Evolutionary conservation across 2,888 invertebrate species (phyloP), one percentile per base, ranked within the genome.

Genomic region (Dicycla oo): DNA sequence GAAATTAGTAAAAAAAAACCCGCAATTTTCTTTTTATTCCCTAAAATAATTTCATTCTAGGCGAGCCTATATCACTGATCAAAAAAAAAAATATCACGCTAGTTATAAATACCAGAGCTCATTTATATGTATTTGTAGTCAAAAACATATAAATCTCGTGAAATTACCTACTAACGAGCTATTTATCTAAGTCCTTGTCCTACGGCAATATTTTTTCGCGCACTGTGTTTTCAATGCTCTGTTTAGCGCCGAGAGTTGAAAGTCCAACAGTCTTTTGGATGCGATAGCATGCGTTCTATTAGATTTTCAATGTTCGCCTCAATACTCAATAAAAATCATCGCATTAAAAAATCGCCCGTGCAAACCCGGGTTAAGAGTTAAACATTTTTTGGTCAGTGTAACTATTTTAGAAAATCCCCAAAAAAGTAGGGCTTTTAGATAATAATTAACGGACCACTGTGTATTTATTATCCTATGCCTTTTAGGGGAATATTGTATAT

Each of bases 401-500:
- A 85, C 86, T 87, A 87, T 88, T 89, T 88, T 84, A 58, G 38
- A 76, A 71, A 73, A 89, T 87, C 87, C 89, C 88, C 90, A 86
- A 83, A 73, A 77, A 75, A 80, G 74, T 80, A 79, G 82, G 78
- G 82, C 75, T 86, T 85, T 82, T 88, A 88, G 84, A 83, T 85
- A 85, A 89, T 87, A 88, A 85, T 90, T 85, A 91, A 93, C 88
- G 94, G 94, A 94, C 94, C 94, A 94, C 88, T 89, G 90, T 91
- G 91, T 93, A 91, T 91, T 92, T 89, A 89, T 91, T 87, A 92
- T 91, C 89, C 90, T 92, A 91, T 89, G 92, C 93, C 93, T 94
- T 94, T 89, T 93, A 93, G 91, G 89, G 76, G 83, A 89, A 10
- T 83, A 79, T 87, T 89, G 86, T 91, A 89, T 88, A 89, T 89